Base-by-base conservation (phyloP, 2,113 vertebrate genomes). In the Antigone vipio region DNA sequence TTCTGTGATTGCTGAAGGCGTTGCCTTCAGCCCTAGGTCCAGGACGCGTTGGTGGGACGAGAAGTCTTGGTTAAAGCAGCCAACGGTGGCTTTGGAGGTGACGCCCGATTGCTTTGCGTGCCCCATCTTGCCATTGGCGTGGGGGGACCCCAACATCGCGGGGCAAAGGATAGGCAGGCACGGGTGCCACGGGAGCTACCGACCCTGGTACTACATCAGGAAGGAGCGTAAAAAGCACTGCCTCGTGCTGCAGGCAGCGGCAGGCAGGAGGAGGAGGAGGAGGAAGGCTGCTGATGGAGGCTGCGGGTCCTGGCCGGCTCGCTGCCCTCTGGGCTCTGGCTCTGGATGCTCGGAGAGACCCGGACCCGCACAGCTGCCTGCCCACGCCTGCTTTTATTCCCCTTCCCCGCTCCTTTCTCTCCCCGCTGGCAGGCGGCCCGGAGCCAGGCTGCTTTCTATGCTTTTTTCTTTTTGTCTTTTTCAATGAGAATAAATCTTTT, bases 401-500 rank as follows among this genome's bases (percentile, higher is more conserved):
- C 77, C 24, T 74, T 81, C 50, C 29, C 66, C 0, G 0, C 82
- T 90, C 58, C 82, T 69, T 66, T 81, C 69, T 58, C 64, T 79
- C 15, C 3, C 44, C 3, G 15, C 63, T 95, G 91, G 91, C 38
- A 0, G 38, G 67, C 6, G 2, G 91, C 94, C 85, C 74, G 22
- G 71, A 76, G 71, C 45, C 59, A 80, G 93, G 89, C 67, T 53
- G 88, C 34, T 66, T 72, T 53, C 27, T 26, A 52, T 52, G 50
- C 52, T 53, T 53, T 53, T 77, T 82, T 55, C 62, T 88, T 89
- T 83, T 93, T 78, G 83, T 93, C 74, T 91, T 96, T 89, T 93
- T 93, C 89, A 85, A 71, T 5, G 13, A 87, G 89, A 91, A 95
- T 72, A 88, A 94, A 73, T 92, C 84, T 94, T 96, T 92, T 85